Percentiles rank a stretch among this genome's conserved stretches.
Evolutionary conservation across 2,888 invertebrate genomes (phyloP).

Genomic region (Chymomyza procnemis): DNA sequence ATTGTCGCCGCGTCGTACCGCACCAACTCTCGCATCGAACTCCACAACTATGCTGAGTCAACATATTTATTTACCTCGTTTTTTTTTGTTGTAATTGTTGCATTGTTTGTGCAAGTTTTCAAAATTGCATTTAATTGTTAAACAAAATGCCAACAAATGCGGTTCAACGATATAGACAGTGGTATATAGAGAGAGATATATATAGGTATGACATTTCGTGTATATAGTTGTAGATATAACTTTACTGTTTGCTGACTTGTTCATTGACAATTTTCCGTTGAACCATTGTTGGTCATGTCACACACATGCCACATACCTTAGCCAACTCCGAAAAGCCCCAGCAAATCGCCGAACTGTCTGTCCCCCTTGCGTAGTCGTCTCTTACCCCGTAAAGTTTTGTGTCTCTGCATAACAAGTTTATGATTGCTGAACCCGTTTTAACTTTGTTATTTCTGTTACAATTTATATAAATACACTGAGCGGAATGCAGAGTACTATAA

Average conservation of each 20-base stretch:
- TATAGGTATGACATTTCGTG: slow-evolving; percentile 14
- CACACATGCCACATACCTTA: neutral
- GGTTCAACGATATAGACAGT: slow-evolving; percentile 13
- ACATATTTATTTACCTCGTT: slow-evolving; percentile 41
- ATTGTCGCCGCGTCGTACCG: slow-evolving; percentile 17
- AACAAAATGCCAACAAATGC: slow-evolving; percentile 58
- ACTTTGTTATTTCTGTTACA: slow-evolving; percentile 63
- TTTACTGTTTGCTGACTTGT: slow-evolving; percentile 27
- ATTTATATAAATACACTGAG: slow-evolving; percentile 34
- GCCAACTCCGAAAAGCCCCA: no score
- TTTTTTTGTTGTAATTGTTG: slow-evolving; percentile 5
- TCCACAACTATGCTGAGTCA: slow-evolving; percentile 51
- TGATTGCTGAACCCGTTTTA: slow-evolving; percentile 69
- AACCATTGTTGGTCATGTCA: slow-evolving; percentile 30
- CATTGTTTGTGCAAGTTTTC: slow-evolving; percentile 15
- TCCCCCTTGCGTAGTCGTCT: neutral
- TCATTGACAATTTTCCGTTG: slow-evolving; percentile 59
- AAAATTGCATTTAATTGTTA: slow-evolving; percentile 71
- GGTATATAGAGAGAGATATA: slow-evolving; percentile 16
- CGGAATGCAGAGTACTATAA: no score
- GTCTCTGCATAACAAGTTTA: slow-evolving; percentile 71
- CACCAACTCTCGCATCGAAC: slow-evolving; percentile 51
- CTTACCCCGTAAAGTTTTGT: slow-evolving; percentile 13
- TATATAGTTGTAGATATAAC: slow-evolving; percentile 17
- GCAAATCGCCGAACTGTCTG: slow-evolving; percentile 8